Base-by-base conservation (phyloP, 2,888 invertebrate genomes). In the Ischnus inquisitorius region DNA sequence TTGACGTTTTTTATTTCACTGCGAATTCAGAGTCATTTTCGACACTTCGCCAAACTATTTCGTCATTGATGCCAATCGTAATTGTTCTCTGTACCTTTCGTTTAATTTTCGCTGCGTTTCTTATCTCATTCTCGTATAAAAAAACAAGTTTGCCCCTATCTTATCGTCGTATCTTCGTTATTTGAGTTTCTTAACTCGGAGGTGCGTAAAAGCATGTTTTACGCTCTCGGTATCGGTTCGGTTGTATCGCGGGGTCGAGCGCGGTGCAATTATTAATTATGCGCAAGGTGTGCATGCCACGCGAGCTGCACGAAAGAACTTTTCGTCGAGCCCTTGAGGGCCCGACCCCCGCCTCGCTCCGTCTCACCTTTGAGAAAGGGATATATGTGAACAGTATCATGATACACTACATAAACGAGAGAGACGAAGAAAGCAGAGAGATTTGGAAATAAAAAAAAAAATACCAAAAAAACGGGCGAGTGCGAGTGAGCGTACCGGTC, bases 241-340 rank as follows among this genome's bases (percentile, higher is more conserved):
- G 62, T 75, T 34, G 75, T 76, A 81, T 81, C 77, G 62, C 64
- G 57, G 41, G 43, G 16, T 60, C 60, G 54, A 41, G 62, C 60
- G 75, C 57, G 43, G 69, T 65, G 86, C 83, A 87, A 86, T 88
- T 88, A 88, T 88, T 88, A 88, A 88, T 88, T 88, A 88, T 88
- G 87, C 86, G 86, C 87, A 88, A 88, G 88, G 88, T 88, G 86
- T 82, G 82, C 85, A 86, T 82, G 88, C 85, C 86, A 86, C 88
- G 86, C 88, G 88, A 87, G 79, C 86, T 82, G 76, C 75, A 86
- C 79, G 85, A 84, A 80, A 82, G 87, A 34, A 85, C 77, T 87
- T 84, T 87, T 84, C 79, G 77, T 79, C 71, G 79, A 75, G 71
- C 75, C 83, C 81, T 65, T 67, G 69, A 77, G 79, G 80, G 71